Percentiles rank a stretch among this genome's conserved stretches.
phyloP scores from a whole-genome alignment of 2,113 vertebrate genomes.

The Muscicapa adusta region DNA sequence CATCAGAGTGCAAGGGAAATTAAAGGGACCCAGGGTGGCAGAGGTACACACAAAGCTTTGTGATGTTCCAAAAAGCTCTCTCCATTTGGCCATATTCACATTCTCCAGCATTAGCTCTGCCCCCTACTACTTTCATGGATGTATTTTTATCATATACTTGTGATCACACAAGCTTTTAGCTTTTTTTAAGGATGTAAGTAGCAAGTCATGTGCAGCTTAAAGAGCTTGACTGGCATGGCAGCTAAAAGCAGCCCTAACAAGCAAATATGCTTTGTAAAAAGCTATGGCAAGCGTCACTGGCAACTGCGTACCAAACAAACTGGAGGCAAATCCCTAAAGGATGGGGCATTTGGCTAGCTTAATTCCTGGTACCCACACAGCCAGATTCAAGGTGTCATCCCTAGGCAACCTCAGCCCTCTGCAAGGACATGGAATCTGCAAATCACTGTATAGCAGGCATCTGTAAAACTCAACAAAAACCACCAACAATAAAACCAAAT shows the following conservation, averaged over 20 bases:
- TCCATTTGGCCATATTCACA: neutral
- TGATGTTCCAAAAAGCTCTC: neutral
- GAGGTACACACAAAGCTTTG: neutral
- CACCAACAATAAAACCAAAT: neutral
- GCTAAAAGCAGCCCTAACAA: neutral
- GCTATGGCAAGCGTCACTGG: neutral
- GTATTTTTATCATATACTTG: neutral
- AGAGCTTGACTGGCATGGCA: neutral
- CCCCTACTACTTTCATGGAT: neutral
- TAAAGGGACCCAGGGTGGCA: neutral
- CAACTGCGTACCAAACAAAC: neutral
- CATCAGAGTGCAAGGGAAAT: neutral
- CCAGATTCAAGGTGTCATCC: neutral
- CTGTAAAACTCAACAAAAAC: neutral
- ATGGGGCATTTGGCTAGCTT: neutral
- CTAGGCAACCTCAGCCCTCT: neutral
- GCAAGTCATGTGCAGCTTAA: neutral
- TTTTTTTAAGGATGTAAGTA: neutral
- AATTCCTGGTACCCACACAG: neutral
- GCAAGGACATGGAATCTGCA: rapidly evolving
- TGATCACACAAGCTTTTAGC: neutral
- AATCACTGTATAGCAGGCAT: neutral
- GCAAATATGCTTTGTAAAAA: neutral
- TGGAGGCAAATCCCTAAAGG: neutral
- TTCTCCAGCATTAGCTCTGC: neutral